phyloP scores from a whole-genome alignment of 2,113 vertebrate genomes.

The Nothobranchius furzeri region DNA sequence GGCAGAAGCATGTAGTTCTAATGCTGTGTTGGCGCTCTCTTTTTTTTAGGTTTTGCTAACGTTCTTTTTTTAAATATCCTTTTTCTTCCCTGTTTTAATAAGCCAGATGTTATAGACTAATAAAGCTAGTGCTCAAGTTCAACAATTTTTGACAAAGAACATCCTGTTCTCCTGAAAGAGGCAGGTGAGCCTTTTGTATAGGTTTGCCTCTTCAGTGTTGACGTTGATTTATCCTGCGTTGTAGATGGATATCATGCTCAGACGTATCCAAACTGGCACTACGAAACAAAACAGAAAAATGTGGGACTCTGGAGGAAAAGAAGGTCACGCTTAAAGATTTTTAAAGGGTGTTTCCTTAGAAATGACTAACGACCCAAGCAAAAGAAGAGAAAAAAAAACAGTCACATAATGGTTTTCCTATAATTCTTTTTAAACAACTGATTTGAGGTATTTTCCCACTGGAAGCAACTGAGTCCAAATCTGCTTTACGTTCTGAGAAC shows the following conservation, averaged over 20 bases:
- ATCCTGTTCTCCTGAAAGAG: slow-evolving; percentile 42
- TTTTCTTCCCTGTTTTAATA: background rate
- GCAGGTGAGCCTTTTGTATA: slow-evolving; percentile 12
- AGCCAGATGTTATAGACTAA: slow-evolving; percentile 31
- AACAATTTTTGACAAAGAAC: slow-evolving; percentile 45
- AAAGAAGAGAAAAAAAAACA: slow-evolving; percentile 27
- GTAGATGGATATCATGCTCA: slow-evolving; percentile 22
- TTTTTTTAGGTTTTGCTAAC: too few relatives aligned
- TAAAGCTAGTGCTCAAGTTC: slow-evolving; percentile 46
- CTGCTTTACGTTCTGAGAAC: slow-evolving; percentile 9
- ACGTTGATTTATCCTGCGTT: slow-evolving; percentile 34
- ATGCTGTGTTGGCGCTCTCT: slow-evolving; percentile 1
- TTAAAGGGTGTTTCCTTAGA: slow-evolving; percentile 22
- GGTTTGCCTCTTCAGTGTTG: slow-evolving; percentile 2
- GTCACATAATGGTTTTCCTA: slow-evolving; percentile 26
- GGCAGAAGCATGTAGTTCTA: slow-evolving; percentile 25
- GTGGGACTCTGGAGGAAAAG: slow-evolving; percentile 3
- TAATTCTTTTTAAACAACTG: slow-evolving; percentile 21
- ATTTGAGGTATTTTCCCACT: slow-evolving; percentile 28
- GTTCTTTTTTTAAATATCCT: background rate
- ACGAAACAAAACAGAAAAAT: slow-evolving; percentile 7
- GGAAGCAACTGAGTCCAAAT: slow-evolving; percentile 22
- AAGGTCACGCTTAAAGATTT: slow-evolving; percentile 3
- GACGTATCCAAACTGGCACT: slow-evolving; percentile 26
- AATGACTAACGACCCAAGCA: slow-evolving; percentile 24